These are phyloP conservation scores for Drosophila subsilvestris DNA, from an alignment of 2,888 invertebrate genomes.

Conservation along the genomic window DNA sequence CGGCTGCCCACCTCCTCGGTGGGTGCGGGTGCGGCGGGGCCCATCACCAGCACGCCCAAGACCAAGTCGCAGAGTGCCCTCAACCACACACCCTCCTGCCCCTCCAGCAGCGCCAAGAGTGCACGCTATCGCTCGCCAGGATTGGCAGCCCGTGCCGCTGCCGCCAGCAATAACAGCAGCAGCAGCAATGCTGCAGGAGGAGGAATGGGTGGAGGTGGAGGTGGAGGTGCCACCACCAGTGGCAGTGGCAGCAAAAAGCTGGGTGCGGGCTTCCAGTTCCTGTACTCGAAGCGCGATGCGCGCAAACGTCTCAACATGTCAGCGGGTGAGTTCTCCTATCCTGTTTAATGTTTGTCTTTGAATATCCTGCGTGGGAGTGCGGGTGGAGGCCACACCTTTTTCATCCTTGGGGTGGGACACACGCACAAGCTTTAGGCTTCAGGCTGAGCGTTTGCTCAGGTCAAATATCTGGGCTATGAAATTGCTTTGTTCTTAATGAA, in stretches of 20 bases:
- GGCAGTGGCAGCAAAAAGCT: slow-evolving; percentile 87
- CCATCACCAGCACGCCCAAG: slow-evolving; percentile 83
- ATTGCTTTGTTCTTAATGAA: slow-evolving; percentile 38
- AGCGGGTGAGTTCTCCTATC: slow-evolving; percentile 85
- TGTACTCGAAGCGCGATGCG: slow-evolving; percentile 86
- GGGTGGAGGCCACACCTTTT: slow-evolving; percentile 17
- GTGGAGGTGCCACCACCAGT: slow-evolving; percentile 61
- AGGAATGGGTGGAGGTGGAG: neutral
- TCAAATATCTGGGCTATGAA: slow-evolving; percentile 28
- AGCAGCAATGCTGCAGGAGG: neutral
- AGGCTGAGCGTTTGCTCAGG: neutral
- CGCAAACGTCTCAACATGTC: slow-evolving; percentile 85
- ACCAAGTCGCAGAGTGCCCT: slow-evolving; percentile 88
- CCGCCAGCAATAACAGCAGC: slow-evolving; percentile 70
- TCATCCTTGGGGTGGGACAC: slow-evolving; percentile 1
- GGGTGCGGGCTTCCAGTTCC: slow-evolving; percentile 86
- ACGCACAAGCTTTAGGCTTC: slow-evolving; percentile 19
- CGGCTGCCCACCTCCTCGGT: slow-evolving; percentile 87
- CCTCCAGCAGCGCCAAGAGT: slow-evolving; percentile 89
- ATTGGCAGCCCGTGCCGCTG: slow-evolving; percentile 84
- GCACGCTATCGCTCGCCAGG: slow-evolving; percentile 94
- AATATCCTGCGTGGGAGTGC: slow-evolving; percentile 1
- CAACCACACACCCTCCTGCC: slow-evolving; percentile 63
- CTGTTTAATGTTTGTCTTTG: slow-evolving; percentile 32
- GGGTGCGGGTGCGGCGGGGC: slow-evolving; percentile 40